Percentiles rank a stretch among this genome's conserved stretches.
Conservation (phyloP, 2,888 invertebrate genomes). For the Heliconius aoede region DNA sequence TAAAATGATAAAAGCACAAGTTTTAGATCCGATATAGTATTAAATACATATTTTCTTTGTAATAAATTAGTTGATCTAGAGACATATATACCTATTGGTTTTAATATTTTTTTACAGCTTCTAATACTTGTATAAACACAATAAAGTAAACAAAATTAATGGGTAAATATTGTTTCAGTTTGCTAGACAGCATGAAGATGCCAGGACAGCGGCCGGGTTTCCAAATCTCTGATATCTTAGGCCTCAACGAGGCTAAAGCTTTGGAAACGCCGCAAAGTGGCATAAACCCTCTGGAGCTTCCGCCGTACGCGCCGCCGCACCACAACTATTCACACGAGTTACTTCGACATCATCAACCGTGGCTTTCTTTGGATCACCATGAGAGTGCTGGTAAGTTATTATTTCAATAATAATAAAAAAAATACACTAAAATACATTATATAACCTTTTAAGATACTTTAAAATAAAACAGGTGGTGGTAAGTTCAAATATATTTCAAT, state of each 20-base stretch:
- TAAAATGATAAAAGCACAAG: background rate
- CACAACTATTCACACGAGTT: conserved; percentile 74
- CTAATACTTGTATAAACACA: background rate
- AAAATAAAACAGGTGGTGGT: background rate
- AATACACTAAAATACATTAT: background rate
- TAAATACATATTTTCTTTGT: background rate
- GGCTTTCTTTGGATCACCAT: conserved; percentile 76
- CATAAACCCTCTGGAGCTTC: conserved; percentile 67
- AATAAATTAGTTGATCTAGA: background rate
- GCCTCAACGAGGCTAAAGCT: conserved; percentile 88
- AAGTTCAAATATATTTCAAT: background rate
- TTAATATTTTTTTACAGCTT: background rate
- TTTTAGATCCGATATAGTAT: background rate
- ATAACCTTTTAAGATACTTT: background rate
- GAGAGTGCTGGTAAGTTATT: conserved; percentile 64
- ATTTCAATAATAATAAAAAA: background rate
- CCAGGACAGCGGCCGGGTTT: conserved; percentile 92
- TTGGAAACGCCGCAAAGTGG: conserved; percentile 69
- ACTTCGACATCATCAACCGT: conserved; percentile 76
- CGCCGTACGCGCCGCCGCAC: conserved; percentile 71
- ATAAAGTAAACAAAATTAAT: background rate
- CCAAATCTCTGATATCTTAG: conserved; percentile 96
- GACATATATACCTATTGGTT: background rate
- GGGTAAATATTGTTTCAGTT: conserved; percentile 74
- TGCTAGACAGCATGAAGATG: conserved; percentile 92